Percentiles rank a stretch among this genome's conserved stretches.
phyloP scores from a whole-genome alignment of 2,113 vertebrate species.

The Anarhynchus alexandrinus region DNA sequence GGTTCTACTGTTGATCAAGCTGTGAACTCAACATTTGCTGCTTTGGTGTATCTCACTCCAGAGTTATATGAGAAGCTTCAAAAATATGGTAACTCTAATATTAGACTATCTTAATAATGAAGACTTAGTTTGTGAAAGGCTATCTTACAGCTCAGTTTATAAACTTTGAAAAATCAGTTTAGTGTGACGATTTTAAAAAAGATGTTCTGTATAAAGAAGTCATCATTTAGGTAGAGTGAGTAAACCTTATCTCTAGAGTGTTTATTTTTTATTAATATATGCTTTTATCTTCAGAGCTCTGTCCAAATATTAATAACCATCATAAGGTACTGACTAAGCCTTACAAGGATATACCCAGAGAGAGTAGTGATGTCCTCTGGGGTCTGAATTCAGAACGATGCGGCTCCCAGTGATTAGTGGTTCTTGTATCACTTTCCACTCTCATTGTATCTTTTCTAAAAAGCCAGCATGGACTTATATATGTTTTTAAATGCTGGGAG shows the following conservation, averaged over 20 bases:
- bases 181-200: not conserved
- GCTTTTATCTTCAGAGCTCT: not conserved
- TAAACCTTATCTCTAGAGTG: not conserved
- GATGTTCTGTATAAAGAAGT: not conserved
- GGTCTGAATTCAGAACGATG: not conserved
- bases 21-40: slow-evolving; percentile 95
- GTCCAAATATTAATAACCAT: not conserved
- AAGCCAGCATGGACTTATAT: not conserved
- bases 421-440: not conserved
- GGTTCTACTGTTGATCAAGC: slow-evolving; percentile 92
- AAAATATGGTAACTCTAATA: slow-evolving; percentile 86
- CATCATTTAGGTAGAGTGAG: not conserved
- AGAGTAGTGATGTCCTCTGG: not conserved
- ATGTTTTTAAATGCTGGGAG: not conserved
- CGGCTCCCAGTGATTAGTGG: not conserved
- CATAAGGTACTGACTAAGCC: not conserved
- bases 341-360: not conserved
- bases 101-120: slow-evolving; percentile 73
- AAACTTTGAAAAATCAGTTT: not conserved
- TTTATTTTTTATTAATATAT: not conserved
- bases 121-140: slow-evolving; percentile 57
- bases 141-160: slow-evolving; percentile 20
- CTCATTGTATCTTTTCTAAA: not conserved
- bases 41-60: slow-evolving; percentile 94
- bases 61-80: slow-evolving; percentile 85